Percentiles rank a stretch among this genome's conserved stretches.
Evolutionary conservation across 2,797 vertebrate genomes (phyloP).

Genomic region (Smutsia temminckii): DNA sequence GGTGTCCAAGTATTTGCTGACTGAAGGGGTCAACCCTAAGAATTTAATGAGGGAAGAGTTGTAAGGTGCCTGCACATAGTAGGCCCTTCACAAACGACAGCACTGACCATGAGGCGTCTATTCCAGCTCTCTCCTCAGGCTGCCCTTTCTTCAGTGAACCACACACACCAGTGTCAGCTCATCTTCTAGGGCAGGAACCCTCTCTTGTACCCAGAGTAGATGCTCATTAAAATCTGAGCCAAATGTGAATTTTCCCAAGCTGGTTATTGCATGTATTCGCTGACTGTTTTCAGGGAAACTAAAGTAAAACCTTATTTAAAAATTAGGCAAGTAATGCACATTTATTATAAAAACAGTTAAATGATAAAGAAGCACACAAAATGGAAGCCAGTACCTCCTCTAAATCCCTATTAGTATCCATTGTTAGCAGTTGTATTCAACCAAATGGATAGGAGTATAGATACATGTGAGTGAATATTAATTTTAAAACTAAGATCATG

Average conservation of each 20-base stretch:
- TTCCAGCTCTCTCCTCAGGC: not conserved
- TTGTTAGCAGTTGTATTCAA: not conserved
- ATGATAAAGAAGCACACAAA: not conserved
- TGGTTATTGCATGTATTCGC: not conserved
- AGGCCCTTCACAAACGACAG: too few species aligned
- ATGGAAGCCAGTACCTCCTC: not conserved
- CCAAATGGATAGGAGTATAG: not conserved
- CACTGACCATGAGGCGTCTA: rapidly evolving
- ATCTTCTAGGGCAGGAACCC: not conserved
- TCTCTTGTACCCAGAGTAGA: not conserved
- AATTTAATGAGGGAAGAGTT: not conserved
- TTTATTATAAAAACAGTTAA: constrained; percentile 1
- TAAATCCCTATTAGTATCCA: not conserved
- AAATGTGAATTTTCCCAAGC: not conserved
- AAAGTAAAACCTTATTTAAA: not conserved
- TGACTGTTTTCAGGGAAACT: not conserved
- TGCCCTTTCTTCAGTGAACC: not conserved
- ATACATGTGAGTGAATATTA: not conserved
- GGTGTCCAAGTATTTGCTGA: not conserved
- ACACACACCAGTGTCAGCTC: not conserved
- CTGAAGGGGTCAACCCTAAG: not conserved
- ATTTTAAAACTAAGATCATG: not conserved
- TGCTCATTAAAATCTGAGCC: not conserved
- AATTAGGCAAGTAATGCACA: not conserved
- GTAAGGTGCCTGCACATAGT: not conserved